These are phyloP conservation scores for Drosophila malerkotliana DNA, from an alignment of 1,140 invertebrate species.

Conservation along the genomic window DNA sequence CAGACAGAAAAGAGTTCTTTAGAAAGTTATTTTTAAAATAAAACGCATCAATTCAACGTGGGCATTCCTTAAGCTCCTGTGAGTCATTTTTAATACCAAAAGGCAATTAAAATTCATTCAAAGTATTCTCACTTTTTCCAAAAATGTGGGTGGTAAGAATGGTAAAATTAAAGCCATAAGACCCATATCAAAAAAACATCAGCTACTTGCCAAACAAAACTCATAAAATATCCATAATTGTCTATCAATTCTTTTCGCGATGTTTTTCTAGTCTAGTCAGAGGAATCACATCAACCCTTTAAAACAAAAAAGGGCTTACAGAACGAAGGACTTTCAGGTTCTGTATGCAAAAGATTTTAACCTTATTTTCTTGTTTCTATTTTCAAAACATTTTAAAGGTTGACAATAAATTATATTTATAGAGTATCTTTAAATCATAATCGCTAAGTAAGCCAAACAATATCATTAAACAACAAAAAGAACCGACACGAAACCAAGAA, in stretches of 20 bases:
- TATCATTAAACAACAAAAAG: constrained; percentile 26
- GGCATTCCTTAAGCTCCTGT: no score
- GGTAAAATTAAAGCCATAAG: constrained; percentile 9
- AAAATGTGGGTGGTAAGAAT: constrained; percentile 5
- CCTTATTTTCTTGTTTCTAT: neutral
- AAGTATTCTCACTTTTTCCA: neutral
- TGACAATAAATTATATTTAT: neutral
- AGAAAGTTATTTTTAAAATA: neutral
- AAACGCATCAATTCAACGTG: neutral
- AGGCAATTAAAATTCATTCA: constrained; percentile 14
- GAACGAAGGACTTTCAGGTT: no score
- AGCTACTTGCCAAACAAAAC: constrained; percentile 34
- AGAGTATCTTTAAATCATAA: neutral
- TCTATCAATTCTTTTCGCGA: constrained; percentile 50
- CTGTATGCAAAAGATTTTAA: no score
- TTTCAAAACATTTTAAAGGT: neutral
- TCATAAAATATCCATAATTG: constrained; percentile 72
- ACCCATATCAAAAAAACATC: constrained; percentile 54
- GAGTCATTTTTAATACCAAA: constrained; percentile 11
- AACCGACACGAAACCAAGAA: constrained; percentile 13
- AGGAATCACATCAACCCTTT: constrained; percentile 20
- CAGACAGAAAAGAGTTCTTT: neutral
- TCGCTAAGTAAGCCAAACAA: neutral
- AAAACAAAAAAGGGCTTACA: neutral
- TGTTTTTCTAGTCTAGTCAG: constrained; percentile 3